These are phyloP conservation scores for Bombus balteatus DNA, from an alignment of 1,140 invertebrate species.

Conservation along the genomic window DNA sequence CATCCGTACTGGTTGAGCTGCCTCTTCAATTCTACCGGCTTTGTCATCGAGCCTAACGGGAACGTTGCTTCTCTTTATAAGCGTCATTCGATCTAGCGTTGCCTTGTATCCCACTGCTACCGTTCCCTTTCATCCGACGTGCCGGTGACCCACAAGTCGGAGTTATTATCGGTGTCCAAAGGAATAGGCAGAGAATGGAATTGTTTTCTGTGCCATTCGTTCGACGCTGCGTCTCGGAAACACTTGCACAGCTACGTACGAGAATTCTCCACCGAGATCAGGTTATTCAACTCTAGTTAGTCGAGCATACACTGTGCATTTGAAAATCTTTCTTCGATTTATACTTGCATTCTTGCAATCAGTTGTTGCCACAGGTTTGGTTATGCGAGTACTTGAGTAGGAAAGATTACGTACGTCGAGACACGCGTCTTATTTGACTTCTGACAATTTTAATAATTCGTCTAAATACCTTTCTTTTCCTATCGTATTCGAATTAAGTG, in stretches of 20 bases:
- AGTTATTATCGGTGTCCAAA: slow-evolving; percentile 31
- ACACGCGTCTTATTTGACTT: not conserved
- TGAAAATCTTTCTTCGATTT: not conserved
- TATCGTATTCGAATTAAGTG: not conserved
- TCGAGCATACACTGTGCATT: not conserved
- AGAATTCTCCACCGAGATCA: slow-evolving; percentile 3
- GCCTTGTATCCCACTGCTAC: not conserved
- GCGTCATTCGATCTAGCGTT: slow-evolving; percentile 21
- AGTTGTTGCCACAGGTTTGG: not conserved
- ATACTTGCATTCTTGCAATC: no score
- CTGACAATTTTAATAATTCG: not conserved
- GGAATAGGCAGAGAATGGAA: slow-evolving; percentile 4
- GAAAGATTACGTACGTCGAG: not conserved
- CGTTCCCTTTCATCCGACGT: slow-evolving; percentile 20
- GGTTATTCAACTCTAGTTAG: slow-evolving; percentile 1
- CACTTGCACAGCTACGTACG: not conserved
- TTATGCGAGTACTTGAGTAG: not conserved
- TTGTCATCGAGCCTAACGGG: not conserved
- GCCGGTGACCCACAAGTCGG: slow-evolving; percentile 16
- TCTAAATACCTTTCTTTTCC: not conserved
- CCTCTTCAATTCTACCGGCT: not conserved
- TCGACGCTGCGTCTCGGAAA: slow-evolving; percentile 5
- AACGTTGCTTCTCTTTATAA: slow-evolving; percentile 16
- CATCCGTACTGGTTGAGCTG: not conserved
- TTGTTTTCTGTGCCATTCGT: slow-evolving; percentile 13